Base-by-base conservation (phyloP, 2,113 vertebrate species). In the Galbula dea region DNA sequence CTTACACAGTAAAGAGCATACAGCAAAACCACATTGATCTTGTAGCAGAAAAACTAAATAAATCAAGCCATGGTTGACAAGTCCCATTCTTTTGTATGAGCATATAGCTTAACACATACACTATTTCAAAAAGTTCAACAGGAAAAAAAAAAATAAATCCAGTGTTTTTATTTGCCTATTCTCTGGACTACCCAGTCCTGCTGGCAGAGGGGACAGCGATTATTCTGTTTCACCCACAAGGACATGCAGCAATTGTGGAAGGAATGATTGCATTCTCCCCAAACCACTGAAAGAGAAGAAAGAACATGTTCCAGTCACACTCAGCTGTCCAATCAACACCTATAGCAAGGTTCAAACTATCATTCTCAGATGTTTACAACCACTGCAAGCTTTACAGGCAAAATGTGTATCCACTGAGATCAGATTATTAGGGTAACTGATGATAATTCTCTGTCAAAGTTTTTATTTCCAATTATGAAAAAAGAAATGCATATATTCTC, bases 161-260 rank as follows among this genome's bases (percentile, higher is more conserved):
- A 30, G 68, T 32, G 12, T 1, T 85, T 83, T 98, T 98, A 99
- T 97, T 99, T 99, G 95, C 99, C 99, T 83, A 99, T 99, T 98
- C 99, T 99, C 92, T 99, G 99, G 77, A 99, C 99, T 83, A 99
- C 99, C 99, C 99, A 99, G 98, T 99, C 99, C 97, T 99, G 99
- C 96, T 99, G 99, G 98, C 99, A 99, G 59, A 99, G 98, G 10
- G 99, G 99, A 77, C 99, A 99, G 87, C 99, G 98, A 72, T 99
- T 99, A 98, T 99, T 99, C 98, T 99, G 99, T 96, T 99, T 99
- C 97, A 99, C 99, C 99, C 99, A 99, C 69, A 99, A 97, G 69
- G 99, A 99, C 99, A 99, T 99, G 98, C 99, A 99, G 98, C 99
- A 99, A 77, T 99, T 99, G 94, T 99, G 99, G 97, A 99, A 99